Evolutionary conservation across 2,113 vertebrate species (phyloP), one percentile per base, ranked within the genome.

Genomic region (Pterocles orientalis): DNA sequence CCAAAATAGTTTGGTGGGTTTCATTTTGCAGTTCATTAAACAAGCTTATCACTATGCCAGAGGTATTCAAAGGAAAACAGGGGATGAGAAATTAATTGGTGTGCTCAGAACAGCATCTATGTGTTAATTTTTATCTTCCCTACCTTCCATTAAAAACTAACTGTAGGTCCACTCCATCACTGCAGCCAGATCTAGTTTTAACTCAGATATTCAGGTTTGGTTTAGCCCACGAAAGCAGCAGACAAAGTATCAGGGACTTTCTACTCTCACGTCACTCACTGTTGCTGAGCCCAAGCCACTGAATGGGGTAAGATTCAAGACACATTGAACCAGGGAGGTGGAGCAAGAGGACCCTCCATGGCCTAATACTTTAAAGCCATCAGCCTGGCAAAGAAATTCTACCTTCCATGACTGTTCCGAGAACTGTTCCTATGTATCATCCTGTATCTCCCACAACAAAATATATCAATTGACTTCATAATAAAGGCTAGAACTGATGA

Each of bases 221-320:
- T 53, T 34, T 58, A 65, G 20, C 39, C 28, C 11, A 71, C 45
- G 41, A 57, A 75, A 78, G 7, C 5, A 87, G 21, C 6, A 88
- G 6, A 45, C 18, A 73, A 69, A 39, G 5, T 2, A 48, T 48
- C 26, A 61, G 20, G 28, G 34, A 89, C 43, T 62, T 81, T 48
- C 29, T 81, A 6, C 7, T 81, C 8, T 54, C 5, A 0, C 5
- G 4, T 39, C 20, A 51, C 8, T 60, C 15, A 8, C 7, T 47
- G 64, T 14, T 77, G 8, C 33, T 57, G 23, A 77, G 18, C 7
- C 31, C 45, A 56, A 56, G 33, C 3, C 39, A 18, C 15, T 8
- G 33, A 43, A 3, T 3, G 33, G 16, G 12, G 9, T 8, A 50
- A 28, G 66, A 64, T 58, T 62, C 43, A 68, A 71, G 51, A 54